phyloP scores from a whole-genome alignment of 2,113 vertebrate species.

The Myotis lucifugus region DNA sequence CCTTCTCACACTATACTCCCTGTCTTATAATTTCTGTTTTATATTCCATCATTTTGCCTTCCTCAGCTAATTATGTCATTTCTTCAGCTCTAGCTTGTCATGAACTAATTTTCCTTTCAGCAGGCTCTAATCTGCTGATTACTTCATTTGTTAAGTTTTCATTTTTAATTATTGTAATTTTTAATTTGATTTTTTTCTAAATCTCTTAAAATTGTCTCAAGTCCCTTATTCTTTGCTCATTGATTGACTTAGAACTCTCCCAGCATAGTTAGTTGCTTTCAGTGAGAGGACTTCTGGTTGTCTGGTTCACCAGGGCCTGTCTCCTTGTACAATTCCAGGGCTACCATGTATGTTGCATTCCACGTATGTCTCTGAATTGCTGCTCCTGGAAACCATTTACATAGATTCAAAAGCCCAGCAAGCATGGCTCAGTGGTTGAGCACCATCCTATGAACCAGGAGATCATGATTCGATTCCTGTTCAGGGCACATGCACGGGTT shows the following conservation, averaged over 20 bases:
- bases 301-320: background rate
- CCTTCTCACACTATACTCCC: background rate
- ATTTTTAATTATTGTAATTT: constrained; percentile 27
- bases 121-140: background rate
- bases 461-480: too few relatives aligned
- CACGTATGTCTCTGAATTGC: background rate
- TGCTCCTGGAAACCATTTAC: background rate
- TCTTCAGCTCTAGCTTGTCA: background rate
- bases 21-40: background rate
- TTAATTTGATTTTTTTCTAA: background rate
- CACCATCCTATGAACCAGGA: too few relatives aligned
- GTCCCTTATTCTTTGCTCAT: background rate
- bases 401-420: background rate
- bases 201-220: background rate
- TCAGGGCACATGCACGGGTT: too few relatives aligned
- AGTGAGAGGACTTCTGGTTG: background rate
- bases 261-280: background rate
- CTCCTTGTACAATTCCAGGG: background rate
- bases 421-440: too few relatives aligned
- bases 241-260: background rate
- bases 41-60: background rate
- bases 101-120: background rate
- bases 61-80: background rate
- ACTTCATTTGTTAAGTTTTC: background rate
- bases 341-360: background rate